phyloP scores from a whole-genome alignment of 2,888 invertebrate species.

The Fissipunctia ypsillon region DNA sequence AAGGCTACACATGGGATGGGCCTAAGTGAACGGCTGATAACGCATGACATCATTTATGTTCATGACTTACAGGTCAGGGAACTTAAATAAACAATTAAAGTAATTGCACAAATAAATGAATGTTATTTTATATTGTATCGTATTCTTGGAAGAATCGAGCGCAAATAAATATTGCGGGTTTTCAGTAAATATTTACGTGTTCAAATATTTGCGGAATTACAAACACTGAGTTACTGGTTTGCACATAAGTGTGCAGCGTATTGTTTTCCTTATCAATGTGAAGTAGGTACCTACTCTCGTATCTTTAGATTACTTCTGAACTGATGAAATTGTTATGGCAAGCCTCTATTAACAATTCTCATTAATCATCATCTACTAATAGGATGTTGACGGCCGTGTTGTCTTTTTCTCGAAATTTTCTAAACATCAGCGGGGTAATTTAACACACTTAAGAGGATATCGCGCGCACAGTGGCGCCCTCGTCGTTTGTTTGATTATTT shows the following conservation, averaged over 20 bases:
- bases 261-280: constrained; percentile 53
- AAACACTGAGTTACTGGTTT: constrained; percentile 28
- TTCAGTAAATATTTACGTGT: constrained; percentile 46
- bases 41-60: constrained; percentile 43
- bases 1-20: neutral
- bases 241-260: constrained; percentile 20
- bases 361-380: constrained; percentile 9
- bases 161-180: constrained; percentile 60
- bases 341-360: constrained; percentile 3
- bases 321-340: constrained; percentile 34
- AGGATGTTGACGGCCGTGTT: neutral
- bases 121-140: constrained; percentile 10
- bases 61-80: constrained; percentile 56
- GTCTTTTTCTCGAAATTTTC: neutral
- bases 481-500: too few relatives aligned
- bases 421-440: too few relatives aligned
- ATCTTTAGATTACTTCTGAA: constrained; percentile 26
- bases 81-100: constrained; percentile 45
- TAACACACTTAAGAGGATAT: too few relatives aligned
- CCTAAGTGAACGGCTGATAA: constrained; percentile 31
- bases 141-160: constrained; percentile 48
- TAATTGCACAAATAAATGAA: constrained; percentile 40
- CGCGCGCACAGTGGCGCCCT: too few relatives aligned
- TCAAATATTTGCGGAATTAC: constrained; percentile 43
- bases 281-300: constrained; percentile 36